A percentile compares a stretch with the other conserved stretches of the same genome.
Conservation (phyloP, 2,797 vertebrate genomes). For the Pseudochirops corinnae region DNA sequence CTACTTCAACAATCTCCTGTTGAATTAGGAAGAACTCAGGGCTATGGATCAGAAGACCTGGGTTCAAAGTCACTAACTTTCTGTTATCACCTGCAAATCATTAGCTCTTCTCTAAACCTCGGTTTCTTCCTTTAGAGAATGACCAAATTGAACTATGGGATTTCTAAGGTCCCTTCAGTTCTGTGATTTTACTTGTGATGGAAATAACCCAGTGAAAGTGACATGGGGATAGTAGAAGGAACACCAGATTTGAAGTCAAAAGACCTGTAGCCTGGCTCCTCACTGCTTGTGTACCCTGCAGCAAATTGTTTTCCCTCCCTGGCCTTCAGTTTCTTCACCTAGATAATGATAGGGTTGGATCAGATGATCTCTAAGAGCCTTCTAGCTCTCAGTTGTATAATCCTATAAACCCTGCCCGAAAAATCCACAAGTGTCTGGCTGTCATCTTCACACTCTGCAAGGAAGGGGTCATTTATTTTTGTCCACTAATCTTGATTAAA, state of each 20-base stretch:
- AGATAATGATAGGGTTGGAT: not conserved
- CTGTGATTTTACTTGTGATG: not conserved
- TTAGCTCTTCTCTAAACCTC: not conserved
- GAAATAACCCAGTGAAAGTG: not conserved
- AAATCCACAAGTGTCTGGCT: too few relatives aligned
- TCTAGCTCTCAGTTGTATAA: not conserved
- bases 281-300: not conserved
- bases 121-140: not conserved
- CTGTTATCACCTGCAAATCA: not conserved
- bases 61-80: not conserved
- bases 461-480: not conserved
- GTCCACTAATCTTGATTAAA: conserved; percentile 17
- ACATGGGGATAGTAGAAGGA: not conserved
- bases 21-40: not conserved
- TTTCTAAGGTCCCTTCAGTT: not conserved
- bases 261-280: not conserved
- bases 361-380: not conserved
- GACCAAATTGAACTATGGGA: not conserved
- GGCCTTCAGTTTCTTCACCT: not conserved
- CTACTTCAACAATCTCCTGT: not conserved
- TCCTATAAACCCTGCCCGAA: not conserved
- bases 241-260: not conserved
- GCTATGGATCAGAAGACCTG: not conserved
- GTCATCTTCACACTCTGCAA: not conserved
- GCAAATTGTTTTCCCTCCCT: not conserved